Evolutionary conservation across 1,140 invertebrate genomes (phyloP).

Genomic region (Eupristina koningsbergeri): DNA sequence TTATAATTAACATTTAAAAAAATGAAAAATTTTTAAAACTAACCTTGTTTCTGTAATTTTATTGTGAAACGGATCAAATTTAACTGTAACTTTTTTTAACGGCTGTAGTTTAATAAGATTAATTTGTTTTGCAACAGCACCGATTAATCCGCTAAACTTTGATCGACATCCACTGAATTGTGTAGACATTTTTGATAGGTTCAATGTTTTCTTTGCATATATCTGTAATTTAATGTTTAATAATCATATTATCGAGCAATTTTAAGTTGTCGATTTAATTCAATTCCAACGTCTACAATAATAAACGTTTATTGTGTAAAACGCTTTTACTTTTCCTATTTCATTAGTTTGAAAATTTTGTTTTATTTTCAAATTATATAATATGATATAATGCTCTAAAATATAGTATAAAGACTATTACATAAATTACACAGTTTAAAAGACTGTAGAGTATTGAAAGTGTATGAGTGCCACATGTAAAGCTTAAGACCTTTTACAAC

Average conservation of each 20-base stretch:
- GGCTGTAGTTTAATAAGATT: constrained; percentile 83
- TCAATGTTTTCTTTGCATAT: no score
- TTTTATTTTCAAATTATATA: not conserved
- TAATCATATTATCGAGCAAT: not conserved
- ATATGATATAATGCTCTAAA: no score
- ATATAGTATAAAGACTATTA: no score
- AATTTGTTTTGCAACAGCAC: constrained; percentile 81
- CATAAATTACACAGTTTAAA: not conserved
- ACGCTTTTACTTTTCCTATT: no score
- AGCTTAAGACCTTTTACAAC: not conserved
- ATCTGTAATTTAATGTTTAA: not conserved
- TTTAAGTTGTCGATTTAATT: not conserved
- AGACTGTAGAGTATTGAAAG: not conserved
- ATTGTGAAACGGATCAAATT: constrained; percentile 88
- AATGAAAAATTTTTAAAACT: constrained; percentile 56
- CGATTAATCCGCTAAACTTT: constrained; percentile 77
- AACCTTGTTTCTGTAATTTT: constrained; percentile 82
- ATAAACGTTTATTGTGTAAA: no score
- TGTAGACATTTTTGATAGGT: constrained; percentile 78
- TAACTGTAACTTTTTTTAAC: constrained; percentile 82
- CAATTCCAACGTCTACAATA: not conserved
- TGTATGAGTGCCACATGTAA: not conserved
- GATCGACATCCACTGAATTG: constrained; percentile 78
- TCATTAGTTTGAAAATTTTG: no score
- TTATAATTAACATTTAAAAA: not conserved